Evolutionary conservation across 2,888 invertebrate species (phyloP).

Genomic region (Thyatira batis): DNA sequence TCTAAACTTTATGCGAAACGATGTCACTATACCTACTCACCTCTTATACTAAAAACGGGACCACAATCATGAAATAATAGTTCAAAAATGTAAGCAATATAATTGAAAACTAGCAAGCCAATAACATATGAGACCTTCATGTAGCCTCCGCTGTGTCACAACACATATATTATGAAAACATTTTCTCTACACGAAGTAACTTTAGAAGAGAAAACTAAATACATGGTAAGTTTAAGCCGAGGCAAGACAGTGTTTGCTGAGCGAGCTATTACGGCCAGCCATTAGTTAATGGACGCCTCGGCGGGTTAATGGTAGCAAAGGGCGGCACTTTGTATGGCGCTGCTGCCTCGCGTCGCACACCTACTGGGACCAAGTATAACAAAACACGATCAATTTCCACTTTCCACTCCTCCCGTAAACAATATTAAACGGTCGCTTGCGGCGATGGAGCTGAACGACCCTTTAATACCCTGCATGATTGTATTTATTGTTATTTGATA

Average conservation of each 20-base stretch:
- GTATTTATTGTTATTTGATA: background rate
- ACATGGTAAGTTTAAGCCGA: constrained; percentile 42
- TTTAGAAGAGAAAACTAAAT: constrained; percentile 29
- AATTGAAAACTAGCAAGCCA: too few species aligned
- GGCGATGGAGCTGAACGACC: background rate
- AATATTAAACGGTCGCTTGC: constrained; percentile 3
- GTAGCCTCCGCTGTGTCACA: too few species aligned
- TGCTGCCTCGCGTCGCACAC: constrained; percentile 12
- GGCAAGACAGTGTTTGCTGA: constrained; percentile 52
- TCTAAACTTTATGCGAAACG: background rate
- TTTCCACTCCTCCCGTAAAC: background rate
- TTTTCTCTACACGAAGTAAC: constrained; percentile 6
- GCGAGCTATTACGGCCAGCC: constrained; percentile 50
- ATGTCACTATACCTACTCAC: background rate
- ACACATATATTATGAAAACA: too few species aligned
- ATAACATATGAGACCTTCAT: background rate
- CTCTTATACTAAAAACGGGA: too few species aligned
- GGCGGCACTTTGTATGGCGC: constrained; percentile 38
- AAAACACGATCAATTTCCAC: constrained; percentile 15
- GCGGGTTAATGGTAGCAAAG: constrained; percentile 49
- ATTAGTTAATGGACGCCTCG: constrained; percentile 70
- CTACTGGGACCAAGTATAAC: constrained; percentile 3
- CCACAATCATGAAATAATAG: too few species aligned
- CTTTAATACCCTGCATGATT: constrained; percentile 1
- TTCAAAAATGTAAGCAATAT: too few species aligned